phyloP scores from a whole-genome alignment of 2,113 vertebrate species.

The Hydrochoerus hydrochaeris region DNA sequence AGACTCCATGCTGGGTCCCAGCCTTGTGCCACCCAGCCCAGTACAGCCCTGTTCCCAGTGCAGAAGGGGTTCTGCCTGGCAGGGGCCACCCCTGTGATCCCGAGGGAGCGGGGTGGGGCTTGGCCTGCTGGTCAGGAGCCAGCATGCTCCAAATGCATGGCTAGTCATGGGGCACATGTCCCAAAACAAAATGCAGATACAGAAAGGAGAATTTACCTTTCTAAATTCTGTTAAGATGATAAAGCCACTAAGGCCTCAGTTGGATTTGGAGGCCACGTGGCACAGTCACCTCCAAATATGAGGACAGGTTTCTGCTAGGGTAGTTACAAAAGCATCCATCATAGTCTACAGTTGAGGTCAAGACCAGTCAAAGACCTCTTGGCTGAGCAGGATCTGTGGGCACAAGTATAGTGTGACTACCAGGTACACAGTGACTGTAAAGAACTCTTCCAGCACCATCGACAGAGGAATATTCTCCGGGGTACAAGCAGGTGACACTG shows the following conservation, averaged over 20 bases:
- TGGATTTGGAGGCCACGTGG: background rate
- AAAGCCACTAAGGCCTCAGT: background rate
- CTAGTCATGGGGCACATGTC: background rate
- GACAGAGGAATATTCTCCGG: too few relatives aligned
- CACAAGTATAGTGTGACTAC: background rate
- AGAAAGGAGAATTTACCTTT: background rate
- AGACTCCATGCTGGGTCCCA: background rate
- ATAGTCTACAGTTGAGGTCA: background rate
- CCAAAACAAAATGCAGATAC: background rate
- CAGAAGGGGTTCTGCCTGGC: background rate
- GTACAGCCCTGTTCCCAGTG: too few relatives aligned
- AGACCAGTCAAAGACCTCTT: background rate
- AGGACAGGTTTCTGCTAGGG: background rate
- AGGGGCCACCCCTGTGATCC: background rate
- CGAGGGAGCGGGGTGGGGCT: background rate
- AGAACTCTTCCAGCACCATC: fast-evolving
- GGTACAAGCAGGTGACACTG: background rate
- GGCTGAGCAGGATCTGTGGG: background rate
- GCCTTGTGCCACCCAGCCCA: background rate
- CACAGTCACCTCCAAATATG: background rate
- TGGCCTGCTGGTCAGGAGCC: too few relatives aligned
- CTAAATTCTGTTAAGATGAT: background rate
- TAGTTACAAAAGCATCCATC: background rate
- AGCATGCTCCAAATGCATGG: background rate
- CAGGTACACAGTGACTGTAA: too few relatives aligned